phyloP scores from a whole-genome alignment of 2,797 vertebrate genomes.

The Malurus splendens region DNA sequence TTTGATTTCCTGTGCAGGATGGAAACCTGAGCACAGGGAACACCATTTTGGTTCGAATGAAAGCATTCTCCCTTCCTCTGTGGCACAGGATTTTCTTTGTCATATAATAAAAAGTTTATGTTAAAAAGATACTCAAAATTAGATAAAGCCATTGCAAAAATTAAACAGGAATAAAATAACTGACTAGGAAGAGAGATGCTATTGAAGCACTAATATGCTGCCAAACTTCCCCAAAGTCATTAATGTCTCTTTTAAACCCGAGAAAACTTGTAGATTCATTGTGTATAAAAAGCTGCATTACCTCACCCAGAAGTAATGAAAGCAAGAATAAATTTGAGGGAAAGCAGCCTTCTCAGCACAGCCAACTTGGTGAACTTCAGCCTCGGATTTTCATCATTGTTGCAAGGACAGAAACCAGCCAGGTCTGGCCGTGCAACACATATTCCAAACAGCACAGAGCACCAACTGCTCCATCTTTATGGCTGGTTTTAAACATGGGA shows the following conservation, averaged over 20 bases:
- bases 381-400: not conserved
- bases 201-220: not conserved
- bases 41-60: not conserved
- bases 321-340: conserved; percentile 10
- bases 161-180: not conserved
- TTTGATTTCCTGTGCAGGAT: not conserved
- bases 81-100: not conserved
- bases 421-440: fast-evolving
- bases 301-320: conserved; percentile 26
- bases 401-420: not conserved
- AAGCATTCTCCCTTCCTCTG: not conserved
- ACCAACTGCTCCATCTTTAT: not conserved
- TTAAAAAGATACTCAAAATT: not conserved
- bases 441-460: not conserved
- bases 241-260: not conserved
- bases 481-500: not conserved
- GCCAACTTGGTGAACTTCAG: not conserved
- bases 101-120: not conserved
- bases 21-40: not conserved
- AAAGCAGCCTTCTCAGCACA: not conserved
- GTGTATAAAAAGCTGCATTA: conserved; percentile 24
- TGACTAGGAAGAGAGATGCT: not conserved
- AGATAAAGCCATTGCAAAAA: not conserved
- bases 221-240: not conserved
- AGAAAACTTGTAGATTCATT: not conserved